Conservation (phyloP, 2,113 vertebrate genomes). For the Lota lota region DNA sequence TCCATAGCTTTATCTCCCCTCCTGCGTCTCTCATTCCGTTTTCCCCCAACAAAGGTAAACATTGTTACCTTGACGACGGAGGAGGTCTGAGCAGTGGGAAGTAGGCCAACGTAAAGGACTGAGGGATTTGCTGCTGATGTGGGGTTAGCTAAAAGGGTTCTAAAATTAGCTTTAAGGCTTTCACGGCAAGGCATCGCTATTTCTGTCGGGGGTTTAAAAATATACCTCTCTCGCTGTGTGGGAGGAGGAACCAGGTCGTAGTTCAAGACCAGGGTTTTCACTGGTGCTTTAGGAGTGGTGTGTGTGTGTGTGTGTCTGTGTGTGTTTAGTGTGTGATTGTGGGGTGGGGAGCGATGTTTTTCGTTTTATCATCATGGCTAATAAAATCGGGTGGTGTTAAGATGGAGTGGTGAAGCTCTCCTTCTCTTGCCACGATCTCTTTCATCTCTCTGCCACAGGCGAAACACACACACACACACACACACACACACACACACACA, state of each 20-base stretch:
- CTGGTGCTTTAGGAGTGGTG: slow-evolving; percentile 7
- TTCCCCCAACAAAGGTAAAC: slow-evolving; percentile 37
- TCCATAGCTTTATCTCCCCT: neutral
- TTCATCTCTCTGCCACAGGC: too few species aligned
- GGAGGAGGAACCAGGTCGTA: slow-evolving; percentile 7
- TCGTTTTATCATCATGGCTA: too few species aligned
- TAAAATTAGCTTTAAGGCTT: slow-evolving; percentile 55
- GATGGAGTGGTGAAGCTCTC: neutral
- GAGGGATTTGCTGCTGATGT: slow-evolving; percentile 58
- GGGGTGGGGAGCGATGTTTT: too few species aligned
- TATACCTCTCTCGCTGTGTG: slow-evolving; percentile 7
- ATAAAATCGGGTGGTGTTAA: neutral
- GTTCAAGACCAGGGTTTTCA: slow-evolving; percentile 15
- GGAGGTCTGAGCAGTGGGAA: slow-evolving; percentile 51
- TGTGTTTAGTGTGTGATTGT: too few species aligned
- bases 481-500: neutral
- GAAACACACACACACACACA: too few species aligned
- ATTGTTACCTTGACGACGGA: slow-evolving; percentile 16
- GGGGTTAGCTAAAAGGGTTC: slow-evolving; percentile 50
- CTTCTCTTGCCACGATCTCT: slow-evolving; percentile 9
- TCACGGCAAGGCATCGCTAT: slow-evolving; percentile 33
- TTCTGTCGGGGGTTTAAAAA: slow-evolving; percentile 44
- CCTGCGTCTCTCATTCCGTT: slow-evolving; percentile 21
- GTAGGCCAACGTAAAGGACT: slow-evolving; percentile 56
- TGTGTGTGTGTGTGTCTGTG: neutral